Evolutionary conservation across 2,888 invertebrate species (phyloP).

Genomic region (Phymatocera aterrima): DNA sequence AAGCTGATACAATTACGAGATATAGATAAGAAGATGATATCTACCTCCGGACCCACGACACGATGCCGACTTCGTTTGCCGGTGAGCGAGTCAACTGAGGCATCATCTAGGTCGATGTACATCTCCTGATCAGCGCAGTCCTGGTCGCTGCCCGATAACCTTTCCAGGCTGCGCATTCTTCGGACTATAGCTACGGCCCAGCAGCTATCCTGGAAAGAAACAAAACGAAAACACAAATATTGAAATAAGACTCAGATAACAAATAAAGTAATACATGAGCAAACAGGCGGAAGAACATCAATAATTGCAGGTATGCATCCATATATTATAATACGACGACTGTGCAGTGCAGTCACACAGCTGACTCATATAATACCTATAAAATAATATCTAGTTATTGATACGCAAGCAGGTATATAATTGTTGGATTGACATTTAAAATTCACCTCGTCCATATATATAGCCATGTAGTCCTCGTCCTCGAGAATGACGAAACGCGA

Average conservation of each 20-base stretch:
- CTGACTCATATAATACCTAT: no score
- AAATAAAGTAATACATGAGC: no score
- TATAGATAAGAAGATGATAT: background rate
- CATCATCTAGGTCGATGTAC: conserved; percentile 74
- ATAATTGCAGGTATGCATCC: no score
- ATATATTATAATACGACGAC: no score
- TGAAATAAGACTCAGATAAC: no score
- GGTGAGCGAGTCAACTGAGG: conserved; percentile 72
- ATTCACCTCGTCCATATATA: conserved; percentile 56
- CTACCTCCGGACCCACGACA: conserved; percentile 70
- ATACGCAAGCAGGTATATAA: no score
- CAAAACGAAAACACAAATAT: conserved; percentile 17
- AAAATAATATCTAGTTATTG: no score
- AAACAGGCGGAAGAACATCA: no score
- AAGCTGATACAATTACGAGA: no score
- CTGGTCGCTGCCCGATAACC: conserved; percentile 73
- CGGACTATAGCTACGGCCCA: conserved; percentile 39
- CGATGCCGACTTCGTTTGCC: conserved; percentile 72
- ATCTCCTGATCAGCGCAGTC: conserved; percentile 73
- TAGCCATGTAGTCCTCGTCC: no score
- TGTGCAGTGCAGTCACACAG: no score
- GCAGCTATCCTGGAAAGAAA: conserved; percentile 61
- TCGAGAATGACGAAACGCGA: no score
- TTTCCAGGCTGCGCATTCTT: conserved; percentile 71
- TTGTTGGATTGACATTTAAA: conserved; percentile 54